Evolutionary conservation across 2,797 vertebrate genomes (phyloP), one percentile per base, ranked within the genome.

Genomic region (Fistularia commersonii): DNA sequence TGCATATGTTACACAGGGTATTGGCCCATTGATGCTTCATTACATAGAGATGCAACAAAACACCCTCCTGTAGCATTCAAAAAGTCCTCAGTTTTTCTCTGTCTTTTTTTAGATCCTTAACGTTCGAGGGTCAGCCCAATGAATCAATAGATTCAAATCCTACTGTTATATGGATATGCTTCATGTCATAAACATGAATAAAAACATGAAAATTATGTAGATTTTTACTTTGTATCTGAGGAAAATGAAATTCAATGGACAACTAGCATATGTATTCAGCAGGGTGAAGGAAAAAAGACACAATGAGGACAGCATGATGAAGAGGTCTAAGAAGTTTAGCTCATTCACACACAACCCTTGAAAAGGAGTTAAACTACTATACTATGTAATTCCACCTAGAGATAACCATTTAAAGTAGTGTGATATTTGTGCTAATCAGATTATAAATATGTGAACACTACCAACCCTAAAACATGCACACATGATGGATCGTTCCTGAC

Each of bases 151-250:
- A 35, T 41, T 45, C 45, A 6, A 35, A 42, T 49, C 59, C 10
- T 38, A 53, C 63, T 34, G 15, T 39, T 37, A 54, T 38, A 35
- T n/a, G 32, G 41, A 51, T 32, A 32, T 10, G 47, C 44, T 56
- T 40, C 34, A 51, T 42, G 49, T 46, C 5, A 38, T 3, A 11
- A 37, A 44, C 45, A 84, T 83, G 73, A 85, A 86, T 84, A 83
- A 80, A 88, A 82, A 84, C 76, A 84, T 69, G 58, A 48, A 69
- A 42, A 77, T 69, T 62, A 81, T 81, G 72, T 23, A 75, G 62
- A 84, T 59, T 36, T 12, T 23, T 44, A 41, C 54, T 34, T 46
- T 61, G 50, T 57, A 61, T 58, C 61, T 47, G 12, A 37, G 34
- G 11, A 61, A 48, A 15, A 56, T 54, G 48, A 69, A 76, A 66